Conservation (phyloP, 2,888 invertebrate species). For the Mythimna vitellina region DNA sequence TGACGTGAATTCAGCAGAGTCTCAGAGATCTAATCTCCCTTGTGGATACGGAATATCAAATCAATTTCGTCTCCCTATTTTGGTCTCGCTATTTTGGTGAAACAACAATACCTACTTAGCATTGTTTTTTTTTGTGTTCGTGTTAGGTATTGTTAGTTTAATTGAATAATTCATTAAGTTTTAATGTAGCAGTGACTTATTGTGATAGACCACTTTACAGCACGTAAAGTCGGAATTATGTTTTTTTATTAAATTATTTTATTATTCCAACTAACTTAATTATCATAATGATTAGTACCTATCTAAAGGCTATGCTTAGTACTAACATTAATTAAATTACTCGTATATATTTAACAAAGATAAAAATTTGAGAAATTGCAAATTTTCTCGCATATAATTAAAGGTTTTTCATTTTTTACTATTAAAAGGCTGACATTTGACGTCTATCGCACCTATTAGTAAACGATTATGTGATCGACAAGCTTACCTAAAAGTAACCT, state of each 20-base stretch:
- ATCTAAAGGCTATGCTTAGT: background rate
- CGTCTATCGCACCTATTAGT: too few species aligned
- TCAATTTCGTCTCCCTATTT: conserved; percentile 35
- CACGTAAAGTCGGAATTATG: conserved; percentile 14
- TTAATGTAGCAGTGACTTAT: background rate
- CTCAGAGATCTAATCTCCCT: conserved; percentile 41
- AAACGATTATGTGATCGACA: too few species aligned
- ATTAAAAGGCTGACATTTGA: too few species aligned
- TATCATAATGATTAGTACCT: background rate
- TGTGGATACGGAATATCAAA: conserved; percentile 41
- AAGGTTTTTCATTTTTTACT: background rate
- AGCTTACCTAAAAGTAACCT: too few species aligned
- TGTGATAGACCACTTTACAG: conserved; percentile 11
- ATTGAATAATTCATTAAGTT: conserved; percentile 15
- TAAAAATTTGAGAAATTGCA: background rate
- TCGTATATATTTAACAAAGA: background rate
- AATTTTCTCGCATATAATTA: background rate
- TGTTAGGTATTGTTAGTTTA: conserved; percentile 22
- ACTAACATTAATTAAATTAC: too few species aligned
- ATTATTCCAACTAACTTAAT: background rate
- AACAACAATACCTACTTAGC: background rate
- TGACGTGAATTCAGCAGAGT: conserved; percentile 44
- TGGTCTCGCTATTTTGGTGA: conserved; percentile 16
- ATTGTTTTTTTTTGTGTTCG: conserved; percentile 8
- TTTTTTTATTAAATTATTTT: background rate